Base-by-base conservation (phyloP, 37 sponge, comb jelly and placozoan genomes). In the Diacarnus erythraeanus region DNA sequence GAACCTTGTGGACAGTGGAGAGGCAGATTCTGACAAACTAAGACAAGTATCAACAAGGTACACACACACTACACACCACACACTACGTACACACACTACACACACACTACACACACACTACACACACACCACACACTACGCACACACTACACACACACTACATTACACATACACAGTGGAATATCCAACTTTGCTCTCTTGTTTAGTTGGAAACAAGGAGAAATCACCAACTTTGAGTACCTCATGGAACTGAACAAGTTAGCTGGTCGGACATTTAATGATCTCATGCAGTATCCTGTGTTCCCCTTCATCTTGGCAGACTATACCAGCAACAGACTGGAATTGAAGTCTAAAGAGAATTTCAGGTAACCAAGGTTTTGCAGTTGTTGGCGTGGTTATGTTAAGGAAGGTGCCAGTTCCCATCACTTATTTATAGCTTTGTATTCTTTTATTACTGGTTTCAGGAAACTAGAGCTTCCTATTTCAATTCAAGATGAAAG, bases 281-380 rank as follows among this genome's bases (percentile, higher is more conserved):
- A 99, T 77, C 95, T 99, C 51, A 99, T 99, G 99, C 99, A 99
- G 77, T 99, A 96, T 56, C 99, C 99, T 10, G 89, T 99, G 23
- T 90, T 99, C 75, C 99, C 99, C 23, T 99, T 92, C 82, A 88
- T 94, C 15, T 79, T 99, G 42, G 85, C 97, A 0, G 89, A 99
- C 83, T 99, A 99, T 89, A 87, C 71, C 34, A 71, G 79, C n/a
- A 17, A 72, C 20, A 80, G 80, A 31, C 87, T 99, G 65, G 89
- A 99, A 79, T 83, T 99, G 36, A 70, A 58, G 23, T 83, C 81
- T 8, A 77, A 83, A 0, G 65, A 71, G 8, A 57, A 86, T 3
- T 99, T 94, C 85, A 92, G 99, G 92, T 90, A 58, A 54, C 71
- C 21, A 31, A 12, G 25, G 18, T 38, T 9, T 21, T 12, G 38